Base-by-base conservation (phyloP, 2,113 vertebrate genomes). In the Sarotherodon lohbergeri region DNA sequence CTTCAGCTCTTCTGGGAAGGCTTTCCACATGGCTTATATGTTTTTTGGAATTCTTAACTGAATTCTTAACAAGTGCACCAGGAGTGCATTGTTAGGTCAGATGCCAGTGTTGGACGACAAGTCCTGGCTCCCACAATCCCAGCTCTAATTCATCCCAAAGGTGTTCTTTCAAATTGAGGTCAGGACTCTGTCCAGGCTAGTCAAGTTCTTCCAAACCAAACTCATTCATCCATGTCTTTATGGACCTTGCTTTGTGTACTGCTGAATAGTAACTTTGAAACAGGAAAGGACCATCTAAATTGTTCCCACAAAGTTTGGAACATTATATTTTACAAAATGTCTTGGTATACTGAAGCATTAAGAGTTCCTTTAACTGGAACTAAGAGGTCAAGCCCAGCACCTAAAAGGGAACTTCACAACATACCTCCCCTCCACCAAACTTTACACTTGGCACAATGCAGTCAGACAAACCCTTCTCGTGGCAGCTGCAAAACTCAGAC, bases 151-250 rank as follows among this genome's bases (percentile, higher is more conserved):
- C 32, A 66, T n/a, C 61, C 17, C 32, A 66, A 0, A 66, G 61
- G 17, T 66, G 61, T 66, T 39, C 61, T 66, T 66, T 66, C 32
- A 36, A 66, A 66, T 39, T 66, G 17, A 66, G 17, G 61, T 66
- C 6, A 0, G 61, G 61, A 13, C 34, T 66, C 61, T 66, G 61
- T 39, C 34, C 61, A 39, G 19, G 61, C 0, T 66, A 13, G 19
- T 39, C 34, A 39, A 13, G 61, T 66, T 66, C n/a, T 22, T 66
- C 34, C 34, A 39, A 66, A 39, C 61, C 34, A 66, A 39, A 39
- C 19, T 13, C 2, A n/a, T 66, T 66, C 61, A 66, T 66, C 11
- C 6, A 12, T 39, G 34, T 22, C 13, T 39, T 66, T 66, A 0
- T 39, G 19, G 34, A 66, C 61, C 34, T 66, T 66, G 34, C 34